Percentiles rank a stretch among this genome's conserved stretches.
Conservation (phyloP, 2,888 invertebrate genomes). For the Tupiocoris notatus region DNA sequence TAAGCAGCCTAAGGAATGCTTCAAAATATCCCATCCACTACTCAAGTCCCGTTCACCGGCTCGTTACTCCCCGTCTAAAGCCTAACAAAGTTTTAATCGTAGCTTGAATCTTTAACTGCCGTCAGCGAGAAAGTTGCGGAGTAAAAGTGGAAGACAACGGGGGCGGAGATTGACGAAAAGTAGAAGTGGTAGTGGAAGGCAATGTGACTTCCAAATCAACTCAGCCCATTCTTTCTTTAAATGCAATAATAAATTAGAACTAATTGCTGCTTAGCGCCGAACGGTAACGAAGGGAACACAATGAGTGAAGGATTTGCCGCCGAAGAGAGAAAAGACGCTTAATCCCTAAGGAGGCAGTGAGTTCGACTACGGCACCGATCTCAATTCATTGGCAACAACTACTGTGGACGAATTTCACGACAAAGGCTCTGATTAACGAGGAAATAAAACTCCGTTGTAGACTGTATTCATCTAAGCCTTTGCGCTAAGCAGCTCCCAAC, state of each 20-base stretch:
- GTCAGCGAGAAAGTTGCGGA: constrained; percentile 16
- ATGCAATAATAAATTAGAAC: constrained; percentile 23
- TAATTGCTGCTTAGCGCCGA: constrained; percentile 10
- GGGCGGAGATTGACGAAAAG: background rate
- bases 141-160: constrained; percentile 6
- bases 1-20: too few species aligned
- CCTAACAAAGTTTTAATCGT: constrained; percentile 28
- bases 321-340: background rate
- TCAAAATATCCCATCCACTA: too few species aligned
- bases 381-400: too few species aligned
- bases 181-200: constrained; percentile 6
- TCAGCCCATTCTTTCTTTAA: constrained; percentile 19
- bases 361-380: too few species aligned
- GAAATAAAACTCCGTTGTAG: too few species aligned
- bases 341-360: background rate
- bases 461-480: too few species aligned
- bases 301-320: background rate
- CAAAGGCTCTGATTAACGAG: too few species aligned
- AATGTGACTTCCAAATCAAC: constrained; percentile 34
- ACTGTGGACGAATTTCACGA: too few species aligned
- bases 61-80: background rate
- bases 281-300: background rate
- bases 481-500: too few species aligned
- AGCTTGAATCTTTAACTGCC: constrained; percentile 26
- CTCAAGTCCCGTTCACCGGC: too few species aligned